Evolutionary conservation across 1,140 invertebrate species (phyloP), one percentile per base, ranked within the genome.

Genomic region (Sitodiplosis mosellana): DNA sequence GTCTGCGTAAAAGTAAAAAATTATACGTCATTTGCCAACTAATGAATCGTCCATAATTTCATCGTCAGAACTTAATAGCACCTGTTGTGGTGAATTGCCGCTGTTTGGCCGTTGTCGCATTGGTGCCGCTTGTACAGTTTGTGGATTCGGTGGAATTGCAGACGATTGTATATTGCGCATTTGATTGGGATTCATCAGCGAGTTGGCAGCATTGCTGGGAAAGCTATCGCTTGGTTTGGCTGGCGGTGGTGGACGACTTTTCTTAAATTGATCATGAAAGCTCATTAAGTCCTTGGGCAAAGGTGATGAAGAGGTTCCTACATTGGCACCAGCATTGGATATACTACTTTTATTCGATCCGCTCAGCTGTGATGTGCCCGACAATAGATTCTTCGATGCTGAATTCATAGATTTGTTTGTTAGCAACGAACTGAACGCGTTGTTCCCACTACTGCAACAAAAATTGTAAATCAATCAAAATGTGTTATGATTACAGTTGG

Each of bases 21-120:
- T 43, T 19, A 18, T 43, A 18, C 41, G 41, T 43, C 41, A 43
- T 43, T 43, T 43, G 18, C 41, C 81, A 33, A 83, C 80, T 19
- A 89, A 65, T 1, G 85, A 83, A 58, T 87, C 86, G 59, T 90
- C 86, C 80, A 89, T 87, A 2, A 89, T 72, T 56, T 90, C 86
- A 61, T 90, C 86, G 55, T 90, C 86, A 48, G 85, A 85, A 49
- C 83, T 80, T 53, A 78, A 82, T 20, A 27, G 27, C 27, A 27
- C 27, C 27, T 27, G 27, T 27, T 27, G 27, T 4, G 85, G 83
- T 2, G 84, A 86, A 34, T 76, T 75, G 10, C 27, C 27, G 27
- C 27, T 27, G 27, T 5, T 10, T 27, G 27, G 27, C 10, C 27
- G 27, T n/a, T n/a, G n/a, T 10, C 27, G 3, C 10, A 27, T 3